These are phyloP conservation scores for Cossypha polioptera DNA, from an alignment of 2,797 vertebrate species.

Conservation along the genomic window DNA sequence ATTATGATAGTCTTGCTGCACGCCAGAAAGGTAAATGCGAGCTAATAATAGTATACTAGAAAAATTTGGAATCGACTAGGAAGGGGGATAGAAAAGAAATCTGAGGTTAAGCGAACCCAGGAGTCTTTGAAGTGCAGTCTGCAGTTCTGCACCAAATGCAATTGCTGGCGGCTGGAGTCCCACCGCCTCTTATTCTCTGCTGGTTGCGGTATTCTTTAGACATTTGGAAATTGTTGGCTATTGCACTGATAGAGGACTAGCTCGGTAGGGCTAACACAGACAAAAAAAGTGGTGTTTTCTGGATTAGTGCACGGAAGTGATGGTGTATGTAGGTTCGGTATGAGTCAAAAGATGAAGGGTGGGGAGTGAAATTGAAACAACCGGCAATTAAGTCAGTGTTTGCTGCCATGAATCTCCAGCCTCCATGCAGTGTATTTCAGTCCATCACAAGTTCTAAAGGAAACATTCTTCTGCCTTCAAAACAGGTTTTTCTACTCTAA, in stretches of 20 bases:
- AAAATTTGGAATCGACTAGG: neutral
- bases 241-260: neutral
- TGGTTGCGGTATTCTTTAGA: neutral
- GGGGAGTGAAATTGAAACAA: neutral
- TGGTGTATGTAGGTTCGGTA: fast-evolving
- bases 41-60: neutral
- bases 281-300: neutral
- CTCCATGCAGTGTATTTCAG: neutral
- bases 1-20: neutral
- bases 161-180: neutral
- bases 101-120: neutral
- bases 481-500: neutral
- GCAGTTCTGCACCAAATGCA: neutral
- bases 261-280: neutral
- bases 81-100: neutral
- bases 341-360: neutral
- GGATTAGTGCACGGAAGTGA: neutral
- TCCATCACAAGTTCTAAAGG: neutral
- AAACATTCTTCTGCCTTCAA: neutral
- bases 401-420: neutral
- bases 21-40: neutral
- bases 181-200: neutral
- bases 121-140: neutral
- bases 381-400: neutral
- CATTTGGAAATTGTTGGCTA: neutral